These are phyloP conservation scores for Gobionotothen gibberifrons DNA, from an alignment of 2,797 vertebrate species.

Conservation along the genomic window DNA sequence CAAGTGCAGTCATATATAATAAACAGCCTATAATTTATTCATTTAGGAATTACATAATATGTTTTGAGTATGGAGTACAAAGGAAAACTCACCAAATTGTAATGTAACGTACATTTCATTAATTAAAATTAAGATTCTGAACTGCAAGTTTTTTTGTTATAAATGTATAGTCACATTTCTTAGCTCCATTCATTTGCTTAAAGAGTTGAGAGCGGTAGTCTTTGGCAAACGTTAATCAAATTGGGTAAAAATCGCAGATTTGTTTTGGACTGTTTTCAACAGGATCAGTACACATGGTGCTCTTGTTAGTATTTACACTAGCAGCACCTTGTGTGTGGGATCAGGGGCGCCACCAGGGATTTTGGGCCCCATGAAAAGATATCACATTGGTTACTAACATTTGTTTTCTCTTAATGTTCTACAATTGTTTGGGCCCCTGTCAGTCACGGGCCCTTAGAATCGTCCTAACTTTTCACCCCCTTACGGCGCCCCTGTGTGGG, in stretches of 20 bases:
- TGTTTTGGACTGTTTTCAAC: conserved; percentile 6
- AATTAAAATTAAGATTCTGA: neutral
- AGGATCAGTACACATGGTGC: conserved; percentile 11
- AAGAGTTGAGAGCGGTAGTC: neutral
- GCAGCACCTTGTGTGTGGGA: neutral
- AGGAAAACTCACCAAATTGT: neutral
- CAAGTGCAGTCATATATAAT: conserved; percentile 21
- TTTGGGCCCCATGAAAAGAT: no score
- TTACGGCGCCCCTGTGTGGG: no score
- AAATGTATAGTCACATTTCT: neutral
- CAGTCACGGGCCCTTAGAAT: no score
- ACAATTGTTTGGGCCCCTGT: no score
- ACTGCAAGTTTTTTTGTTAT: no score
- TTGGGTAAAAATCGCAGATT: conserved; percentile 5
- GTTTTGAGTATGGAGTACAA: neutral
- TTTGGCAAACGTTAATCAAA: neutral
- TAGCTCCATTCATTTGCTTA: neutral
- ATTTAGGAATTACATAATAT: conserved; percentile 13
- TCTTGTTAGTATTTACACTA: neutral
- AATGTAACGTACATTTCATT: neutral
- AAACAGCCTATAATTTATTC: conserved; percentile 25
- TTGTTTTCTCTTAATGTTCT: no score
- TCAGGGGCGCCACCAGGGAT: no score
- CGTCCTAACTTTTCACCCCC: no score
- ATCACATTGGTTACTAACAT: no score